These are phyloP conservation scores for Dicrostonyx torquatus DNA, from an alignment of 2,797 vertebrate genomes.

Conservation along the genomic window DNA sequence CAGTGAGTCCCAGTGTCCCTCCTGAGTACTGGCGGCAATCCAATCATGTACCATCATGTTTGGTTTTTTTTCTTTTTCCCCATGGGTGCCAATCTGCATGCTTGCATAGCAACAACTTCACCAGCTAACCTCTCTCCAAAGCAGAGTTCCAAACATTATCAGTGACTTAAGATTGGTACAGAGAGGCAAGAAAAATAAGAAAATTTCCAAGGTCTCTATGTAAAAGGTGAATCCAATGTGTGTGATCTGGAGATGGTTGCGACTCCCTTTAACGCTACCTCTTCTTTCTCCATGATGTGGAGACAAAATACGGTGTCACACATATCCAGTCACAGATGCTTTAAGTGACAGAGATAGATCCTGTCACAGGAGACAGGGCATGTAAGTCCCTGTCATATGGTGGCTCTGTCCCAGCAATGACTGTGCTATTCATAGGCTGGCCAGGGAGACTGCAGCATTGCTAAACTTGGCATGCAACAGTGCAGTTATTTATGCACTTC, in stretches of 20 bases:
- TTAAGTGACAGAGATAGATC: not conserved
- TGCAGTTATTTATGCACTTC: slow-evolving; percentile 25
- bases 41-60: not conserved
- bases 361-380: not conserved
- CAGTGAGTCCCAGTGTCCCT: not conserved
- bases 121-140: not conserved
- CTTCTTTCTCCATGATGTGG: not conserved
- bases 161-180: not conserved
- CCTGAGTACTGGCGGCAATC: not conserved
- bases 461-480: slow-evolving; percentile 34
- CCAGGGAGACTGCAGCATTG: not conserved
- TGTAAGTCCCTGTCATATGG: not conserved
- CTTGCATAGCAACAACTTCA: too few species aligned
- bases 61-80: rapidly evolving
- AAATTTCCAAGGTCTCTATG: not conserved
- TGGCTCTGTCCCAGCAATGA: not conserved
- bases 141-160: not conserved
- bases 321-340: not conserved
- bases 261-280: not conserved
- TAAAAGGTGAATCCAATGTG: not conserved
- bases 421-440: slow-evolving; percentile 28
- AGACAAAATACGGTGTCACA: not conserved
- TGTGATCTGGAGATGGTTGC: not conserved
- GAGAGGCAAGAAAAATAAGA: not conserved
- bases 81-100: too few species aligned